Percentiles rank a stretch among this genome's conserved stretches.
These are phyloP conservation scores for Aselliscus stoliczkanus DNA, from an alignment of 2,797 vertebrate genomes.

Conservation along the genomic window DNA sequence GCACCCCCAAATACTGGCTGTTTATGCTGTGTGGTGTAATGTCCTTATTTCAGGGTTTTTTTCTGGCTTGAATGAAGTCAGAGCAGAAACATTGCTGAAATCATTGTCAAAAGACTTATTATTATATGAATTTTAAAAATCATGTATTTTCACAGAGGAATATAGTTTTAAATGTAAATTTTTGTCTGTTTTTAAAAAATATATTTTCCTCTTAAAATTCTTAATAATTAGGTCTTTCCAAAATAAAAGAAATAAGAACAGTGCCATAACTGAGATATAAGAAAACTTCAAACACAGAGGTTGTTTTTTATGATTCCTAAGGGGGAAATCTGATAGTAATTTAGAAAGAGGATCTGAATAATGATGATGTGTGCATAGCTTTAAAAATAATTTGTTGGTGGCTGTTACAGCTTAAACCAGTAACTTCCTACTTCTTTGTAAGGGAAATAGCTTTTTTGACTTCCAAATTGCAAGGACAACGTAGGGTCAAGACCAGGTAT, in stretches of 20 bases:
- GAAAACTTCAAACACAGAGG: slow-evolving; percentile 58
- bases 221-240: neutral
- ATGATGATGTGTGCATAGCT: slow-evolving; percentile 44
- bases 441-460: slow-evolving; percentile 64
- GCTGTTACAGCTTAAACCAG: slow-evolving; percentile 33
- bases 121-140: neutral
- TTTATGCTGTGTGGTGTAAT: neutral
- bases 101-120: neutral
- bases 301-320: slow-evolving; percentile 52
- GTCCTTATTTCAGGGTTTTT: neutral
- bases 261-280: slow-evolving; percentile 13
- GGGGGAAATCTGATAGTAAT: slow-evolving; percentile 50
- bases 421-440: slow-evolving; percentile 42
- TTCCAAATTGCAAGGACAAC: slow-evolving; percentile 60
- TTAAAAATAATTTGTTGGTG: slow-evolving; percentile 72
- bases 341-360: slow-evolving; percentile 52
- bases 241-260: neutral
- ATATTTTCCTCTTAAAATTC: neutral
- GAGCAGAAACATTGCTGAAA: neutral
- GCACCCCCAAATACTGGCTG: neutral
- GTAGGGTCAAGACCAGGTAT: slow-evolving; percentile 59
- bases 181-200: neutral
- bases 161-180: neutral
- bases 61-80: neutral
- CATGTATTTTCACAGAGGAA: neutral